These are phyloP conservation scores for Scophthalmus maximus DNA, from an alignment of 2,113 vertebrate genomes.

Conservation along the genomic window DNA sequence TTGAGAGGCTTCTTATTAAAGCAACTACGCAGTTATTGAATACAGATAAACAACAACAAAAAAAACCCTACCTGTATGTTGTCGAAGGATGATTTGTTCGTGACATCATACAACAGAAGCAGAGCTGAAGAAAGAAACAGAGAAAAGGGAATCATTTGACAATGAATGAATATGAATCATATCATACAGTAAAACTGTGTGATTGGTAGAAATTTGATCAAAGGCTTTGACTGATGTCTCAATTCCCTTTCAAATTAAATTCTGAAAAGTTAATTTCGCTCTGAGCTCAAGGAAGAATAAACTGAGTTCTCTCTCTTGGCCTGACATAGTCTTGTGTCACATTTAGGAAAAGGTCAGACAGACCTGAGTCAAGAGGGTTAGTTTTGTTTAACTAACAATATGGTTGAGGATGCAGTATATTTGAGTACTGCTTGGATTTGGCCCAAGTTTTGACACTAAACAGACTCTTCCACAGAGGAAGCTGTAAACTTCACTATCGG, in stretches of 20 bases:
- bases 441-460: too few species aligned
- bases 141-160: neutral
- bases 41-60: neutral
- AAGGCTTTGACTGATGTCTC: neutral
- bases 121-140: constrained; percentile 82
- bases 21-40: neutral
- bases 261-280: constrained; percentile 3
- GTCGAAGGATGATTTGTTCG: constrained; percentile 93
- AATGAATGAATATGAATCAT: neutral
- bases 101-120: constrained; percentile 93
- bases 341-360: neutral
- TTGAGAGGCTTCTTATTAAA: neutral
- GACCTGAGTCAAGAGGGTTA: too few species aligned
- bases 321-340: too few species aligned
- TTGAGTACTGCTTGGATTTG: too few species aligned
- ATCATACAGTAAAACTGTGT: neutral
- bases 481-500: too few species aligned
- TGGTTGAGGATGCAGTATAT: too few species aligned
- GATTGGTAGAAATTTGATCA: neutral
- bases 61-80: constrained; percentile 88
- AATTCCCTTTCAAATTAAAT: constrained; percentile 4
- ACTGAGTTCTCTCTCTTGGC: neutral
- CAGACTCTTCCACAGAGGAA: too few species aligned
- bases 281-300: neutral
- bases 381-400: too few species aligned